phyloP scores from a whole-genome alignment of 2,797 vertebrate species.

The Hemibagrus guttatus region DNA sequence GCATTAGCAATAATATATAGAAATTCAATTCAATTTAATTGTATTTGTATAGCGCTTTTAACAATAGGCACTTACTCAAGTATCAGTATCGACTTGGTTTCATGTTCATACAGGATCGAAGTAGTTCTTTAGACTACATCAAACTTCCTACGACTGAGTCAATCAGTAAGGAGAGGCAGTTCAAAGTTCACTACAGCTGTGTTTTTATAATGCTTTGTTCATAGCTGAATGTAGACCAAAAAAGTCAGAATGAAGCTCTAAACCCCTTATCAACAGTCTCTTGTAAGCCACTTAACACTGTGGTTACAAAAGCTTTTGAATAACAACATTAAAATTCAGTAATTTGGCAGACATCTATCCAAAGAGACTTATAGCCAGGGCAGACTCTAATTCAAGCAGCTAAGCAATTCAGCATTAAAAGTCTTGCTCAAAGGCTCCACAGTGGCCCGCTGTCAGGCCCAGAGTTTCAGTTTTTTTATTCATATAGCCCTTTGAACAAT shows the following conservation, averaged over 20 bases:
- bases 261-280: background rate
- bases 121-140: background rate
- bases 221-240: background rate
- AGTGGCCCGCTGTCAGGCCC: background rate
- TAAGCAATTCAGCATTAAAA: background rate
- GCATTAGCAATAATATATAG: background rate
- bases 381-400: background rate
- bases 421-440: background rate
- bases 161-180: slow-evolving; percentile 22
- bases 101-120: too few species aligned
- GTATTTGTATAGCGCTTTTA: too few species aligned
- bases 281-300: slow-evolving; percentile 3
- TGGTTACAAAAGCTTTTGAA: background rate
- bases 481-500: background rate
- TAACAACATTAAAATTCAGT: background rate
- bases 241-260: background rate
- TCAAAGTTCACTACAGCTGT: slow-evolving; percentile 24
- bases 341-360: background rate
- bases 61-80: too few species aligned
- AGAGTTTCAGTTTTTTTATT: background rate
- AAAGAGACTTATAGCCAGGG: background rate
- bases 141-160: slow-evolving; percentile 33
- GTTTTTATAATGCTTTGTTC: slow-evolving; percentile 3
- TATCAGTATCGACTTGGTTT: too few species aligned
- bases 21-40: too few species aligned